These are phyloP conservation scores for Mirza zaza DNA, from an alignment of 2,113 vertebrate genomes.

Conservation along the genomic window DNA sequence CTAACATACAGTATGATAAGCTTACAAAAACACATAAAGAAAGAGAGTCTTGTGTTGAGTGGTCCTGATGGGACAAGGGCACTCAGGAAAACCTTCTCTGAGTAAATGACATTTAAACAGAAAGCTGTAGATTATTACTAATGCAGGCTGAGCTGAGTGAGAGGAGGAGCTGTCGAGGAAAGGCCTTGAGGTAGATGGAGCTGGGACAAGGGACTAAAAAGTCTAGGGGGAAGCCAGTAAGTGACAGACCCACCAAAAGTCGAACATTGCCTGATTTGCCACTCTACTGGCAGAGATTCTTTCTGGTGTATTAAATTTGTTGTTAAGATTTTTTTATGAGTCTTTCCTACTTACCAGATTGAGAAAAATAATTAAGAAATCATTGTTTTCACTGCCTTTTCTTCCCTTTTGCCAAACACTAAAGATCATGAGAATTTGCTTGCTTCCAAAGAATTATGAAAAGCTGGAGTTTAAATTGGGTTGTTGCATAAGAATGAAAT, in stretches of 20 bases:
- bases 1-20: background rate
- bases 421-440: background rate
- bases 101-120: background rate
- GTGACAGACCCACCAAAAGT: background rate
- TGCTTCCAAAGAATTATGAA: constrained; percentile 15
- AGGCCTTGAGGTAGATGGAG: background rate
- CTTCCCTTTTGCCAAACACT: background rate
- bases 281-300: background rate
- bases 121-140: constrained; percentile 5
- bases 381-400: background rate
- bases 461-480: background rate
- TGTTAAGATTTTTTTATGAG: background rate
- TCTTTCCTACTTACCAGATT: background rate
- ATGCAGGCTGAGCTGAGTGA: background rate
- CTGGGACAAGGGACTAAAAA: background rate
- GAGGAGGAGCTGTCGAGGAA: background rate
- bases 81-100: background rate
- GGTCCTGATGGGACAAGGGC: background rate
- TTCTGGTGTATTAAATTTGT: constrained; percentile 4
- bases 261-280: background rate
- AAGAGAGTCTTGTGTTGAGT: background rate
- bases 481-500: background rate
- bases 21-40: background rate
- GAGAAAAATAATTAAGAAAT: background rate
- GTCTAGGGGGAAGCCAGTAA: background rate